Conservation (phyloP, 1,140 invertebrate species). For the Drosophila rhopaloa region DNA sequence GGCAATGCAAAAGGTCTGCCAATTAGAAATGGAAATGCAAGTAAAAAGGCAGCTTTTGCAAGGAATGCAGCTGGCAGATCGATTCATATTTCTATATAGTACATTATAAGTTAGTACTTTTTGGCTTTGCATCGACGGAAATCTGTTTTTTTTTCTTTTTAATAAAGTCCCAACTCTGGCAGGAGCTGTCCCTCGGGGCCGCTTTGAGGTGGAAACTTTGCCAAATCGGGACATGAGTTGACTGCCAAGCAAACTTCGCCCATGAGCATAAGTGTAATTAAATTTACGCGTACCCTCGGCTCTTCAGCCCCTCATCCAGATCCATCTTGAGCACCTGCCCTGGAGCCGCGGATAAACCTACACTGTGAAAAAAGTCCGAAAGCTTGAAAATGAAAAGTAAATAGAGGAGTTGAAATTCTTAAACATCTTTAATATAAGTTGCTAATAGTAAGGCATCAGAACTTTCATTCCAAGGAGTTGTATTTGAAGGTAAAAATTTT, state of each 20-base stretch:
- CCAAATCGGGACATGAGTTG: conserved; percentile 9
- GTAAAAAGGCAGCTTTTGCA: not conserved
- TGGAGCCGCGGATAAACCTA: not conserved
- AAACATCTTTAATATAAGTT: too few relatives aligned
- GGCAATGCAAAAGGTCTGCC: conserved; percentile 5
- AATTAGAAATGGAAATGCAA: conserved; percentile 18
- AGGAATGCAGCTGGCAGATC: conserved; percentile 8
- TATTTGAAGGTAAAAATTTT: too few relatives aligned
- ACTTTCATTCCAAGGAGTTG: too few relatives aligned
- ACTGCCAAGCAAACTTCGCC: conserved; percentile 22
- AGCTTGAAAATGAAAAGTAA: not conserved
- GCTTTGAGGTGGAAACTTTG: conserved; percentile 17
- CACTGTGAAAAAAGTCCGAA: not conserved
- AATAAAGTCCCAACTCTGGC: conserved; percentile 11
- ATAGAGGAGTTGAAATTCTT: too few relatives aligned
- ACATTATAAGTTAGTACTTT: too few relatives aligned
- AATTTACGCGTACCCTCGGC: conserved; percentile 51
- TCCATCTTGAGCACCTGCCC: conserved; percentile 11
- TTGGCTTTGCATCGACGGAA: not conserved
- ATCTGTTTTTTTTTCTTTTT: not conserved
- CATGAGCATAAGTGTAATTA: conserved; percentile 71
- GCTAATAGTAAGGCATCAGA: too few relatives aligned
- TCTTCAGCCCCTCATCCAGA: too few relatives aligned
- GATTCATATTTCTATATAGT: not conserved
- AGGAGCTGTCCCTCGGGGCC: not conserved